These are phyloP conservation scores for Seira musarum DNA, from an alignment of 2,888 invertebrate species.

Conservation along the genomic window DNA sequence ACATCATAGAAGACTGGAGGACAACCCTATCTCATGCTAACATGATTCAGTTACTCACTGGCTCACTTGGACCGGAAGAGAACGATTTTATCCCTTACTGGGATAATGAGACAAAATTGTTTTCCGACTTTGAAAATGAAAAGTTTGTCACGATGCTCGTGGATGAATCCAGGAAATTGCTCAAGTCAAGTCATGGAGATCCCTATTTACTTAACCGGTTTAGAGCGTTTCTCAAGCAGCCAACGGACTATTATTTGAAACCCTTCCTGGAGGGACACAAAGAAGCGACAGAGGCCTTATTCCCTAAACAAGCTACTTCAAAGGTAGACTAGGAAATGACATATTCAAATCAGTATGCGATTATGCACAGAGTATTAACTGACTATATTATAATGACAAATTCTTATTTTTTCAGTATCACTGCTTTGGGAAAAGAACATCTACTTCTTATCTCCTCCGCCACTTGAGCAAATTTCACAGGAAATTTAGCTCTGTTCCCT, in stretches of 20 bases:
- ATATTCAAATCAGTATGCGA: too few species aligned
- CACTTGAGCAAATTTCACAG: slow-evolving; percentile 47
- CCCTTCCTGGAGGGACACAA: slow-evolving; percentile 48
- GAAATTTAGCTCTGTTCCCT: slow-evolving; percentile 36
- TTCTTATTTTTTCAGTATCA: slow-evolving; percentile 26
- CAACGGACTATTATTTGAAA: slow-evolving; percentile 56
- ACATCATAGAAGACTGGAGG: slow-evolving; percentile 43
- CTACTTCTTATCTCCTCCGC: slow-evolving; percentile 40
- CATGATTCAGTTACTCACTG: slow-evolving; percentile 48
- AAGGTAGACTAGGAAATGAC: slow-evolving; percentile 19
- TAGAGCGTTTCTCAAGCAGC: slow-evolving; percentile 47
- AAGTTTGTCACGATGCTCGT: slow-evolving; percentile 57
- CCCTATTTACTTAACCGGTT: slow-evolving; percentile 48
- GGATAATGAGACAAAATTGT: slow-evolving; percentile 56
- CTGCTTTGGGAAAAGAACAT: slow-evolving; percentile 52
- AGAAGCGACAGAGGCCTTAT: slow-evolving; percentile 28
- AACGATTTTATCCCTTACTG: slow-evolving; percentile 25
- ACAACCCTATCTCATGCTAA: slow-evolving; percentile 44
- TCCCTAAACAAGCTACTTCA: background rate
- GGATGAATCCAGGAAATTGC: slow-evolving; percentile 53
- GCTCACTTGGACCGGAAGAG: slow-evolving; percentile 8
- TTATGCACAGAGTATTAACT: too few species aligned
- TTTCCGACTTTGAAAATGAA: slow-evolving; percentile 40
- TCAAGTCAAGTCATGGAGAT: slow-evolving; percentile 21
- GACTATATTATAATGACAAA: too few species aligned